Evolutionary conservation across 2,113 vertebrate genomes (phyloP).

Genomic region (cattle (Bos taurus)): DNA sequence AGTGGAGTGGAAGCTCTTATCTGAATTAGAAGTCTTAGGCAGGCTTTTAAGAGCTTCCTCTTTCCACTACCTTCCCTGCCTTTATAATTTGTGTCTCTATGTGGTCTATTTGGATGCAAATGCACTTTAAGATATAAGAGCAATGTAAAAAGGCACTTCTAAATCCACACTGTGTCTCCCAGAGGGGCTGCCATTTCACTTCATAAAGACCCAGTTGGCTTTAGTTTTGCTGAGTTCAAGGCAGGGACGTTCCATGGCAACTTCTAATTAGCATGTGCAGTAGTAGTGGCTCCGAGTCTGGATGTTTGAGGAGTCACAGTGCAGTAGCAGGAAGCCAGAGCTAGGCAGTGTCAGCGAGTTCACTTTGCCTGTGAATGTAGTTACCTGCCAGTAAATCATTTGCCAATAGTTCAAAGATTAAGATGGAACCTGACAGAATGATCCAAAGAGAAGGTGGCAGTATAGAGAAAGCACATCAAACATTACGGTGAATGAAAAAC

Average conservation of each 20-base stretch:
- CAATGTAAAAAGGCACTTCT: constrained; percentile 39
- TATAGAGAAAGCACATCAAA: neutral
- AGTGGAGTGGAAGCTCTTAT: neutral
- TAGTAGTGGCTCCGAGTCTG: neutral
- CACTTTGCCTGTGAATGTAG: neutral
- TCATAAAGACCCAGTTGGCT: neutral
- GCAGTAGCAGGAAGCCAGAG: constrained; percentile 22
- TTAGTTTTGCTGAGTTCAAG: constrained; percentile 12
- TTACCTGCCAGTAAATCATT: constrained; percentile 40
- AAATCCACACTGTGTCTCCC: constrained; percentile 43
- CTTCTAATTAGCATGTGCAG: neutral
- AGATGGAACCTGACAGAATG: neutral
- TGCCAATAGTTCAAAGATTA: neutral
- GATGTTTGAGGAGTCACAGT: neutral
- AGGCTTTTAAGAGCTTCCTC: neutral
- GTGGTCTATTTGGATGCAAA: neutral
- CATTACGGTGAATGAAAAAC: constrained; percentile 14
- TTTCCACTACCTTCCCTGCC: neutral
- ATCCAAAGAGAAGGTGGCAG: neutral
- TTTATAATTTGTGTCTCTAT: neutral
- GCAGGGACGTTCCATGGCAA: constrained; percentile 16
- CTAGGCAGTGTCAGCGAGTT: neutral
- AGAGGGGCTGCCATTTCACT: constrained; percentile 9
- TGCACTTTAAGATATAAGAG: neutral
- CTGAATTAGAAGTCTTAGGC: neutral